These are phyloP conservation scores for Fulmarus glacialis DNA, from an alignment of 2,113 vertebrate genomes.

Conservation along the genomic window DNA sequence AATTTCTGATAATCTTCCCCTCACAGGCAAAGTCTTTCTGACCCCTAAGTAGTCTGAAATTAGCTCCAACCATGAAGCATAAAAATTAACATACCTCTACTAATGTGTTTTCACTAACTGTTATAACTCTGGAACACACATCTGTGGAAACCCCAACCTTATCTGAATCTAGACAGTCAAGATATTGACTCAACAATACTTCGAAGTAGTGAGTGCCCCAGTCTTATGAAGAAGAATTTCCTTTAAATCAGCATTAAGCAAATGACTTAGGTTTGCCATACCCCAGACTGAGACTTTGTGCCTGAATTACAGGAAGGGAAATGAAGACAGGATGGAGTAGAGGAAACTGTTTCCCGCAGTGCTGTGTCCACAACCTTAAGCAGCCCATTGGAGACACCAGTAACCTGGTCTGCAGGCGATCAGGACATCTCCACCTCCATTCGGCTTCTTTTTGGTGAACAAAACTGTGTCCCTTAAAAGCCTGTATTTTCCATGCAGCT, in stretches of 20 bases:
- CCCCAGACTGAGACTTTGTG: background rate
- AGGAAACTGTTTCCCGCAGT: fast-evolving
- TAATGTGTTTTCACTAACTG: background rate
- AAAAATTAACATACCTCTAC: background rate
- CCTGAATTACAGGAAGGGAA: background rate
- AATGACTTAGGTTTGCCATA: background rate
- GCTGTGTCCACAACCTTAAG: background rate
- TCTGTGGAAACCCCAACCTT: background rate
- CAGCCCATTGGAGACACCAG: background rate
- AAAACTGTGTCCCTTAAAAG: background rate
- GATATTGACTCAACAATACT: background rate
- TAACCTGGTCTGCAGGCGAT: background rate
- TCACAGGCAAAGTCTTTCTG: background rate
- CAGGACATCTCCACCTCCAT: background rate
- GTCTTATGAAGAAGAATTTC: background rate
- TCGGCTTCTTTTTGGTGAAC: background rate
- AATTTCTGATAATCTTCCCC: background rate
- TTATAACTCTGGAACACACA: background rate
- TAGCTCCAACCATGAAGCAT: background rate
- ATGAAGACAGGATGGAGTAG: background rate
- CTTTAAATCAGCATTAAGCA: background rate
- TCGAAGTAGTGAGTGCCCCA: background rate
- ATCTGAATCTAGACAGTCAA: background rate
- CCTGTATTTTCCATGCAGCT: background rate
- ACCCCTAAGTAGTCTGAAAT: background rate